phyloP scores from a whole-genome alignment of 1,140 invertebrate species.

The Cyclargus thomasi region DNA sequence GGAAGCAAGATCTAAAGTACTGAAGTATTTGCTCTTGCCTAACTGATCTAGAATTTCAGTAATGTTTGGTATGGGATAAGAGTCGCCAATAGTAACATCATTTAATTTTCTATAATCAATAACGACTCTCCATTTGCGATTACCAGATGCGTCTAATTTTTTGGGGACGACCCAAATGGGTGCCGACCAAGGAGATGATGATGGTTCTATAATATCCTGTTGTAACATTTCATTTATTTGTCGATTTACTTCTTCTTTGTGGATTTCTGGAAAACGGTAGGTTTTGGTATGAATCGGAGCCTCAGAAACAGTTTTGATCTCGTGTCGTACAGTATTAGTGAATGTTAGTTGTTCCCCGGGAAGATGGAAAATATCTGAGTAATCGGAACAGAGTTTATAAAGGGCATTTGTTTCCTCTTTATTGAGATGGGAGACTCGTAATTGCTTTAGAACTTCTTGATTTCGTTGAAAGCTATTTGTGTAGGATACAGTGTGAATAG shows the following conservation, averaged over 20 bases:
- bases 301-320: conserved; percentile 30
- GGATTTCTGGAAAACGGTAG: neutral
- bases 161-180: conserved; percentile 35
- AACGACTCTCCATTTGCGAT: conserved; percentile 20
- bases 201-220: conserved; percentile 12
- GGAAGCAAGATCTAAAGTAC: conserved; percentile 10
- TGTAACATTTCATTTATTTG: conserved; percentile 45
- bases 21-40: conserved; percentile 21
- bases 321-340: conserved; percentile 31
- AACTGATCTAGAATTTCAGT: conserved; percentile 22
- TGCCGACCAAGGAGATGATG: conserved; percentile 22
- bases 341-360: conserved; percentile 26
- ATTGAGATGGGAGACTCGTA: conserved; percentile 32
- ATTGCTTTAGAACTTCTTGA: conserved; percentile 24
- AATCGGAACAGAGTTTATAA: conserved; percentile 27
- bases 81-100: conserved; percentile 21
- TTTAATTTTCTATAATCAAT: conserved; percentile 21
- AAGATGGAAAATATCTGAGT: conserved; percentile 33
- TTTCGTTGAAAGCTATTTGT: conserved; percentile 17
- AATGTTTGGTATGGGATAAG: conserved; percentile 19
- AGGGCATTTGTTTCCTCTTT: conserved; percentile 31
- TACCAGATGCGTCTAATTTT: conserved; percentile 42
- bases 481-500: neutral
- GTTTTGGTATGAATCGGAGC: conserved; percentile 9
- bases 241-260: conserved; percentile 20